phyloP scores from a whole-genome alignment of 2,797 vertebrate species.

The Balearica regulorum region DNA sequence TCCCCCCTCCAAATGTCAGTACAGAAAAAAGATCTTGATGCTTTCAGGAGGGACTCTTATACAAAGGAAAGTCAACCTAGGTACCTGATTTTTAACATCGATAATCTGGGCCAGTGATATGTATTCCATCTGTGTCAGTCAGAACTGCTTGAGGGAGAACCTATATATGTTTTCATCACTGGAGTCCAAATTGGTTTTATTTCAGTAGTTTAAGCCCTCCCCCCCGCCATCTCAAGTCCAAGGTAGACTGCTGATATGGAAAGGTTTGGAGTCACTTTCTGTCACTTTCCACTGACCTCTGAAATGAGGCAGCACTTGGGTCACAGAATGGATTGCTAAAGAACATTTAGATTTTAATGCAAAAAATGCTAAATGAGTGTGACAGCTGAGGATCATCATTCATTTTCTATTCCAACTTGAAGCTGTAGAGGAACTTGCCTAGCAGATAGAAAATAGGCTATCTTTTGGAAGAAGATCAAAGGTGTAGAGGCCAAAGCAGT shows the following conservation, averaged over 20 bases:
- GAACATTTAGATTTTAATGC: not conserved
- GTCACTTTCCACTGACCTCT: not conserved
- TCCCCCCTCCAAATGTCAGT: not conserved
- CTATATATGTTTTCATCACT: not conserved
- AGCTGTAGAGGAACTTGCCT: not conserved
- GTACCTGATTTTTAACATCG: not conserved
- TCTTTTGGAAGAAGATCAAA: not conserved
- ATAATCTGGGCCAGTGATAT: not conserved
- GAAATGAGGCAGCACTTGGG: not conserved
- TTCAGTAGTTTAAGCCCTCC: not conserved
- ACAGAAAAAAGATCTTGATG: not conserved
- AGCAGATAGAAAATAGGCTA: not conserved
- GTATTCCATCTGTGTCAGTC: not conserved
- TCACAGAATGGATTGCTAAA: not conserved
- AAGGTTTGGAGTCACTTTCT: not conserved
- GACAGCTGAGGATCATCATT: not conserved
- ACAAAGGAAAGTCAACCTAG: not conserved
- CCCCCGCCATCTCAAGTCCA: not conserved
- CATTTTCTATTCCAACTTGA: not conserved
- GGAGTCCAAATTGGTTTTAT: not conserved
- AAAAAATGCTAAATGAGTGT: not conserved
- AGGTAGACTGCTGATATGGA: not conserved
- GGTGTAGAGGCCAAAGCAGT: not conserved
- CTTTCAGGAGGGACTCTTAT: not conserved
- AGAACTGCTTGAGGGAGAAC: not conserved